Conservation (phyloP, 1,140 invertebrate species). For the Cyrtorhinus lividipennis region DNA sequence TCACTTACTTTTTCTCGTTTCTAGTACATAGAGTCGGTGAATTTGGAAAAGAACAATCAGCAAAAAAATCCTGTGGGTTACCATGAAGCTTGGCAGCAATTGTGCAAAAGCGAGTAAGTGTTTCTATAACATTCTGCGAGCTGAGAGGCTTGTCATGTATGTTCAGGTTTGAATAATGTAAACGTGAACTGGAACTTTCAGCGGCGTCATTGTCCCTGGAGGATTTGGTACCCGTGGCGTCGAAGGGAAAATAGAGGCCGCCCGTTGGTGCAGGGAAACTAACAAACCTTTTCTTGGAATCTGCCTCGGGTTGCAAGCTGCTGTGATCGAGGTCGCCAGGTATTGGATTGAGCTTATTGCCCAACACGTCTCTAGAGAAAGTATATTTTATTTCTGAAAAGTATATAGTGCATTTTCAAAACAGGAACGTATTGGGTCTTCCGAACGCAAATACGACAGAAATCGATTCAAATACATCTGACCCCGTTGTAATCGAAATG, state of each 20-base stretch:
- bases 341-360: slow-evolving; percentile 19
- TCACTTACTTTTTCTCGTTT: too few relatives aligned
- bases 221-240: slow-evolving; percentile 93
- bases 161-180: background rate
- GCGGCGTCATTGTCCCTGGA: slow-evolving; percentile 90
- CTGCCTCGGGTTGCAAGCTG: slow-evolving; percentile 91
- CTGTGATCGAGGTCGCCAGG: slow-evolving; percentile 90
- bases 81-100: slow-evolving; percentile 83
- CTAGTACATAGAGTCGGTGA: slow-evolving; percentile 78
- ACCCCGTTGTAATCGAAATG: slow-evolving; percentile 94
- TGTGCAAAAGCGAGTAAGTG: slow-evolving; percentile 76
- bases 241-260: slow-evolving; percentile 91
- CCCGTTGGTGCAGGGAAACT: slow-evolving; percentile 80
- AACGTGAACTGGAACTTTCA: slow-evolving; percentile 33
- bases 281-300: slow-evolving; percentile 88
- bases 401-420: background rate
- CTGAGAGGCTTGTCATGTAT: too few relatives aligned
- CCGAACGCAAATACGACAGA: slow-evolving; percentile 78
- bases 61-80: slow-evolving; percentile 63
- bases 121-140: background rate
- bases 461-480: slow-evolving; percentile 51
- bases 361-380: background rate
- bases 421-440: slow-evolving; percentile 63
- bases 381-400: background rate
- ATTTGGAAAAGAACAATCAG: slow-evolving; percentile 64